A percentile compares a stretch with the other conserved stretches of the same genome.
Conservation (phyloP, 53 echinoderm and acorn worm species). For the Holothuria leucospilota region DNA sequence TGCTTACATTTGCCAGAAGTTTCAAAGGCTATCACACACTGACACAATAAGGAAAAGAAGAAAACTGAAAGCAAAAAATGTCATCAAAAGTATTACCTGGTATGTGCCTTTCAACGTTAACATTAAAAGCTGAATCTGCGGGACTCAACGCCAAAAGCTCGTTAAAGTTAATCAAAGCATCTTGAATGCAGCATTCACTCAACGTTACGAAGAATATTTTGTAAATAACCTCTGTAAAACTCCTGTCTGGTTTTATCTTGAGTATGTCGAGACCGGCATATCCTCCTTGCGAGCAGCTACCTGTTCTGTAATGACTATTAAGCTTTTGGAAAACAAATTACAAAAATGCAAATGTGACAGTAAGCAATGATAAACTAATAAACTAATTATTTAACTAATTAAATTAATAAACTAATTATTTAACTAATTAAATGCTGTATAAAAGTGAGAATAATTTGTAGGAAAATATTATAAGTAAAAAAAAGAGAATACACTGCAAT, state of each 20-base stretch:
- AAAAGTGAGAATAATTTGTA: too few species aligned
- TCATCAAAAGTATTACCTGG: not conserved
- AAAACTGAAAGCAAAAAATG: too few species aligned
- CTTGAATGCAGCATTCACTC: constrained; percentile 21
- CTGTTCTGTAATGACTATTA: constrained; percentile 7
- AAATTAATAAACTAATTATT: too few species aligned
- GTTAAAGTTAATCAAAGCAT: not conserved
- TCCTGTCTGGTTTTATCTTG: not conserved
- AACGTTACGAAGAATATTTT: not conserved
- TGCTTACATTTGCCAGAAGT: too few species aligned
- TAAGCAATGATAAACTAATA: too few species aligned
- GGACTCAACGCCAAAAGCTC: not conserved
- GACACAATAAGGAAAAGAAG: too few species aligned
- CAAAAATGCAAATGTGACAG: not conserved
- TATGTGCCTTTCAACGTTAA: not conserved
- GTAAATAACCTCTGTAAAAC: not conserved
- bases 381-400: too few species aligned
- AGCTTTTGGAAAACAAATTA: not conserved
- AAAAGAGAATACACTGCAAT: too few species aligned
- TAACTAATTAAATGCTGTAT: too few species aligned
- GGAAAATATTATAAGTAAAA: too few species aligned
- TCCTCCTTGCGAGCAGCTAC: not conserved
- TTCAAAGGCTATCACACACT: too few species aligned
- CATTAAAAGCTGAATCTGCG: too few species aligned
- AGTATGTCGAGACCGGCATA: not conserved